Evolutionary conservation across 2,113 vertebrate species (phyloP).

Genomic region (Grantiella picta): DNA sequence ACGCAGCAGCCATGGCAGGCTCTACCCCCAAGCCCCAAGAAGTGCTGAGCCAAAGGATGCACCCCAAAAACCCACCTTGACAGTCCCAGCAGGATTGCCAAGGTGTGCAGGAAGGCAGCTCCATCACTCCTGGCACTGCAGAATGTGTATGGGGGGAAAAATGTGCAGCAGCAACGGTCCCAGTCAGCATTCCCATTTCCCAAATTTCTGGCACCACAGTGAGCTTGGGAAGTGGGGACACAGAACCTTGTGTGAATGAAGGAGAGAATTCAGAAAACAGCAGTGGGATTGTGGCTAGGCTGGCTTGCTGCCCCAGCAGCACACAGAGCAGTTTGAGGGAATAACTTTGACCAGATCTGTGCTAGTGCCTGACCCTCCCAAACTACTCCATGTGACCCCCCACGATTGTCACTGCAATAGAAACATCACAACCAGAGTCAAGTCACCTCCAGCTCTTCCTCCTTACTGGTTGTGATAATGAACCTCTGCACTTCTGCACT

Average conservation of each 20-base stretch:
- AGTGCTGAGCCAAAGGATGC: background rate
- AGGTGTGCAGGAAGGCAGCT: background rate
- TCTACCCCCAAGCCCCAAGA: background rate
- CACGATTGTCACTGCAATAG: background rate
- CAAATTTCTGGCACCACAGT: background rate
- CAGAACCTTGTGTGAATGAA: background rate
- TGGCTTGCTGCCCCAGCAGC: background rate
- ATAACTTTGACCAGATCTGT: background rate
- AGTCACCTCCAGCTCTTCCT: background rate
- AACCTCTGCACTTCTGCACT: background rate
- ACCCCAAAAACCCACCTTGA: background rate
- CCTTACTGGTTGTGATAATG: background rate
- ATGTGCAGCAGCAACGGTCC: background rate
- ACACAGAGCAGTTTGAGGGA: background rate
- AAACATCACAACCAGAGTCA: background rate
- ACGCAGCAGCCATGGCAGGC: background rate
- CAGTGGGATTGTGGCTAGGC: background rate
- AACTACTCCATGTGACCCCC: fast-evolving
- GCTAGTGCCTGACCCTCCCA: background rate
- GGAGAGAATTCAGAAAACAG: background rate
- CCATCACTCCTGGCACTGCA: background rate
- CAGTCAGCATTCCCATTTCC: background rate
- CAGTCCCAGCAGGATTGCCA: background rate
- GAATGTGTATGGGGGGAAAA: too few species aligned
- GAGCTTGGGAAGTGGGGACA: background rate